A percentile compares a stretch with the other conserved stretches of the same genome.
Conservation (phyloP, 1,140 invertebrate genomes). For the Sminthurides bifidus region DNA sequence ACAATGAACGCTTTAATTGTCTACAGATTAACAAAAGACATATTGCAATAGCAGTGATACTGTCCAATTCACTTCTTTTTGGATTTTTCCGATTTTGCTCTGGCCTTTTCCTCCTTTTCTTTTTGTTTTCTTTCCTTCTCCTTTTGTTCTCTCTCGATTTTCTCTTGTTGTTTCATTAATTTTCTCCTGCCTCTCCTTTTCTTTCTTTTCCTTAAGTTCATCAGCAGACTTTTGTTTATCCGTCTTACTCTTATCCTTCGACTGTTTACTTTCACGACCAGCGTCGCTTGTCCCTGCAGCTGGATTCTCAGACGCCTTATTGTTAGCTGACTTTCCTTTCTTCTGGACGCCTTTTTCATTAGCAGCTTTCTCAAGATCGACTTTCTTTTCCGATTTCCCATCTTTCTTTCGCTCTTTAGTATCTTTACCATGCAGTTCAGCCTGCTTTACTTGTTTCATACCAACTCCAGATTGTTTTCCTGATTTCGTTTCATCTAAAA, state of each 20-base stretch:
- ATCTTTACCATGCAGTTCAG: background rate
- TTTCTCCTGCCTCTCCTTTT: constrained; percentile 12
- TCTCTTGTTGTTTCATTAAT: constrained; percentile 6
- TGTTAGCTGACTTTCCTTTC: background rate
- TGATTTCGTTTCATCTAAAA: background rate
- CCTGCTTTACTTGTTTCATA: background rate
- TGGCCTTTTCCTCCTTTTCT: constrained; percentile 9
- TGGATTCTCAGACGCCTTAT: background rate
- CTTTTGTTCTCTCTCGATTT: constrained; percentile 11
- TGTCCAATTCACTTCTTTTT: constrained; percentile 7
- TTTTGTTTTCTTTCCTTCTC: constrained; percentile 12
- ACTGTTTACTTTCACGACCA: background rate
- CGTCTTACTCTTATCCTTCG: constrained; percentile 5
- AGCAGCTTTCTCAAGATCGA: background rate
- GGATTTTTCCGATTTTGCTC: background rate
- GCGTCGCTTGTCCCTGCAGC: background rate
- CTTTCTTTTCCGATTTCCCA: background rate
- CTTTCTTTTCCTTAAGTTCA: constrained; percentile 4
- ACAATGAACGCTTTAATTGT: no score
- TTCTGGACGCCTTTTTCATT: background rate
- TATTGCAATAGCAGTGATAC: no score
- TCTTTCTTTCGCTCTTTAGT: background rate
- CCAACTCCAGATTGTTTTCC: no score
- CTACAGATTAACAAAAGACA: no score
- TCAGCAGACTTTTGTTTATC: constrained; percentile 11